Conservation (phyloP, 2,113 vertebrate genomes). For the Chionomys nivalis region DNA sequence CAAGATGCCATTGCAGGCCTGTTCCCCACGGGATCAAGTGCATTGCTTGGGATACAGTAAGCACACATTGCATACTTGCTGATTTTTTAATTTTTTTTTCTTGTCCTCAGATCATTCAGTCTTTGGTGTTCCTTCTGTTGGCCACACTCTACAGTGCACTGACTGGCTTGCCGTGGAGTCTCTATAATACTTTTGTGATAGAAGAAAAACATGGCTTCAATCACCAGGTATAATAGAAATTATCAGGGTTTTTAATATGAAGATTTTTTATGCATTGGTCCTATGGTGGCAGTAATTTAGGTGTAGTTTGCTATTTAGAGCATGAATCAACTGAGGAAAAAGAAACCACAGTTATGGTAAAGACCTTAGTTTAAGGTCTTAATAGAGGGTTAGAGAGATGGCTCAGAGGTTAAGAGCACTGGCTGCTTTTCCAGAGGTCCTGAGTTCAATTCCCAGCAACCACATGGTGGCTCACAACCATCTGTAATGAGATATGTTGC, state of each 20-base stretch:
- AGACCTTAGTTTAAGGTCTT: slow-evolving; percentile 51
- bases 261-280: slow-evolving; percentile 32
- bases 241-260: not conserved
- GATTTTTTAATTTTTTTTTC: not conserved
- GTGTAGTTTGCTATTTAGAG: slow-evolving; percentile 23
- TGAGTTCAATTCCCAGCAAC: no score
- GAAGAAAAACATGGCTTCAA: slow-evolving; percentile 99
- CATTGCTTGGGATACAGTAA: not conserved
- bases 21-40: not conserved
- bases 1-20: not conserved
- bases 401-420: no score
- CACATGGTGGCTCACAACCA: no score
- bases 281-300: slow-evolving; percentile 18
- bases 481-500: no score
- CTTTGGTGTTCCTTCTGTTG: slow-evolving; percentile 93
- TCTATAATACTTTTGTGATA: slow-evolving; percentile 98
- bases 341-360: not conserved
- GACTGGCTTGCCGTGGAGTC: slow-evolving; percentile 97
- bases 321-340: slow-evolving; percentile 50
- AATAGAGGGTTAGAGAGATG: not conserved
- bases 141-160: slow-evolving; percentile 96
- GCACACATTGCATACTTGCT: not conserved
- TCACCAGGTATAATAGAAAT: slow-evolving; percentile 91
- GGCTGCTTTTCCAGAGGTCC: no score
- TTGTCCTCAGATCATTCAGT: slow-evolving; percentile 92